Base-by-base conservation (phyloP, 2,888 invertebrate species). In the Hirtodrosophila alboralis region DNA sequence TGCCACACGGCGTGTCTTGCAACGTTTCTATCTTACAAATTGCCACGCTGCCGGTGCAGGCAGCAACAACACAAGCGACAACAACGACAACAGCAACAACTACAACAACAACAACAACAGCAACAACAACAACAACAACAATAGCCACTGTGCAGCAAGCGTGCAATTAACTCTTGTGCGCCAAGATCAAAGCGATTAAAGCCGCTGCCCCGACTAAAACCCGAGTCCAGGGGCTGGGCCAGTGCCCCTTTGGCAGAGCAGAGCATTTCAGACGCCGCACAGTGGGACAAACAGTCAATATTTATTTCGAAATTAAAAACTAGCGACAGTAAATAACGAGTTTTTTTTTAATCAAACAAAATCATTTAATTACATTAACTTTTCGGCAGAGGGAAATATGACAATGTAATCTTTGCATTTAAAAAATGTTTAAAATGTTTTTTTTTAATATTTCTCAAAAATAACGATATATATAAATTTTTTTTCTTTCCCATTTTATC, bases 131-230 rank as follows among this genome's bases (percentile, higher is more conserved):
- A 53, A 31, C 54, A 58, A 45, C 56, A 61, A 54, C 38, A 54
- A 43, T 56, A 56, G 69, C 73, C 79, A 75, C 75, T 83, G 83
- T 83, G 79, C 80, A 79, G 88, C 88, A 87, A 87, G 86, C 87
- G 80, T 87, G 88, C 88, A 87, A 87, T 87, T 87, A 88, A 87
- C 87, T 88, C 70, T 85, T 76, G 84, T 84, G 84, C 86, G 86
- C 85, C 83, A 86, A 87, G 87, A 87, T 87, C 88, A 87, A 87
- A 87, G 88, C 87, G 86, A 85, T 88, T 87, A 87, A 86, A 86
- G 84, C 80, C 80, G 85, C 76, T 47, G 58, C 72, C 41, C 30
- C 60, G 37, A 27, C 72, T 43, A 26, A 26, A 36, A 43, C 18
- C 18, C 18, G 18, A 3, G 18, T 18, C 18, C 18, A 18, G 47